Base-by-base conservation (phyloP, 2,888 invertebrate genomes). In the Spilarctia lutea region DNA sequence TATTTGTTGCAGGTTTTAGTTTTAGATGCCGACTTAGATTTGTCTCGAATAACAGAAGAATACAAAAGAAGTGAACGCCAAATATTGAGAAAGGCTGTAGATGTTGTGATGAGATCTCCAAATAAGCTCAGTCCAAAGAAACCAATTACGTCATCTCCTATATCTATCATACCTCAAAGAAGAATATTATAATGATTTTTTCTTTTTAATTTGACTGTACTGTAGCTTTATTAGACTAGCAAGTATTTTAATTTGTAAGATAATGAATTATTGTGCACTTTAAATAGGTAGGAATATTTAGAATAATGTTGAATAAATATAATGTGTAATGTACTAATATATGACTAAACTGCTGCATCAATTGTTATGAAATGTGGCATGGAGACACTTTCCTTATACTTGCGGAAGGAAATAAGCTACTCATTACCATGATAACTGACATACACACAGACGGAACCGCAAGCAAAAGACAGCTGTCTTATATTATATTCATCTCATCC, bases 21-120 rank as follows among this genome's bases (percentile, higher is more conserved):
- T n/a, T 87, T 97, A 79, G 97, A 97, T 90, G 97, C 97, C 30
- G 96, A 97, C 89, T 91, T 97, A 81, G 96, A 97, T 87, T 91
- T 97, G 52, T 96, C 97, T 8, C 96, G 97, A 83, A 97, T 97
- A 86, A 94, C 96, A 24, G 96, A 96, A 72, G 97, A 97, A 82
- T 97, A 97, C 85, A 96, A 96, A 86, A 94, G 94, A 71, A 97
- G 97, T 81, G 97, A 97, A 88, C 94, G 94, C 80, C 93, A 94
- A 86, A 96, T 96, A 79, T 85, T 96, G 18, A 91, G 92, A 74
- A 93, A 93, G 77, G 96, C 96, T 68, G 94, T 96, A 13, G 93
- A 96, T 79, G 95, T 95, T 20, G 96, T 96, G 42, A 95, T 96
- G 93, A 92, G 91, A 70, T 96, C 96, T 68, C 96, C 96, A 0